These are phyloP conservation scores for Numida meleagris DNA, from an alignment of 2,113 vertebrate genomes.

Conservation along the genomic window DNA sequence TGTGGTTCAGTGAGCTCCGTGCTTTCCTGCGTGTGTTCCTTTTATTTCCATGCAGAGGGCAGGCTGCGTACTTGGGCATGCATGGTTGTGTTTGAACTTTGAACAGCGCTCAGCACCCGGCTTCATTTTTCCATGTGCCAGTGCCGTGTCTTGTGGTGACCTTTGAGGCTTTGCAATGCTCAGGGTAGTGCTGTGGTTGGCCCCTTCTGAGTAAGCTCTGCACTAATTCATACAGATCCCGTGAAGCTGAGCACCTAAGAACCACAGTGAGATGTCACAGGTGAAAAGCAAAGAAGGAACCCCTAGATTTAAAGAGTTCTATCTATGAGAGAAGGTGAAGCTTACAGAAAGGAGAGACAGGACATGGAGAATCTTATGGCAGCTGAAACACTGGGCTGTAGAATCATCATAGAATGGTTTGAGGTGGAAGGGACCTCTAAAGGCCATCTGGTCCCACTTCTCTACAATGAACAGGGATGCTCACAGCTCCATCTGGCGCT, in stretches of 20 bases:
- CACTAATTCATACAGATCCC: fast-evolving
- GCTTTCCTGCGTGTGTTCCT: background rate
- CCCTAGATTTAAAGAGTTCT: fast-evolving
- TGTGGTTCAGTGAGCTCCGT: background rate
- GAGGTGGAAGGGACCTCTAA: too few relatives aligned
- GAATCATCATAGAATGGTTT: too few relatives aligned
- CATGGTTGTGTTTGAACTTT: background rate
- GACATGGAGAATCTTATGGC: too few relatives aligned
- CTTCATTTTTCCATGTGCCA: too few relatives aligned
- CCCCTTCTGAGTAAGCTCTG: background rate
- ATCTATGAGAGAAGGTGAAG: background rate
- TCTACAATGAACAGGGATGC: too few relatives aligned
- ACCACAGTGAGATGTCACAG: background rate
- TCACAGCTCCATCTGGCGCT: too few relatives aligned
- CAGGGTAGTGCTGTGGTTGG: background rate
- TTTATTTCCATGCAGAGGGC: background rate
- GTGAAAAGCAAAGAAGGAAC: background rate
- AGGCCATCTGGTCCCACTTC: too few relatives aligned
- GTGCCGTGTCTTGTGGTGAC: background rate
- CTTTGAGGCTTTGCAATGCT: background rate
- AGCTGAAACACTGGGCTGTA: too few relatives aligned
- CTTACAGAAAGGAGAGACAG: background rate
- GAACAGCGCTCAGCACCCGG: too few relatives aligned
- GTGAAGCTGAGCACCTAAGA: background rate
- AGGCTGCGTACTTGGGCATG: fast-evolving